phyloP scores from a whole-genome alignment of 2,888 invertebrate species.

The Muschampia plurimacula region DNA sequence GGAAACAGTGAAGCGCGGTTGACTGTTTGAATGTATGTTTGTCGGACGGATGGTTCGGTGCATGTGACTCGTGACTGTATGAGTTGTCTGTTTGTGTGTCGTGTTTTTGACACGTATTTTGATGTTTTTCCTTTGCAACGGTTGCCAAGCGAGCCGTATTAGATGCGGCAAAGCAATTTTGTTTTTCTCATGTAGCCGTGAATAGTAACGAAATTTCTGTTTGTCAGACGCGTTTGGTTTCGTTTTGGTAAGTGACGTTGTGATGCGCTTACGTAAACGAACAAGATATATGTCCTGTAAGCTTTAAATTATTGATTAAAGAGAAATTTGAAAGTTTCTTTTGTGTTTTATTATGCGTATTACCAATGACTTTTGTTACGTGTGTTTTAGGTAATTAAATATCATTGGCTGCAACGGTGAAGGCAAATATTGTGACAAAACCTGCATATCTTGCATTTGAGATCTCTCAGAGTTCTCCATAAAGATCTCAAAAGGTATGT shows the following conservation, averaged over 20 bases:
- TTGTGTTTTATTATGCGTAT: slow-evolving; percentile 62
- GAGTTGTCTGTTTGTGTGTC: slow-evolving; percentile 24
- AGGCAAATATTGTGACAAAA: no score
- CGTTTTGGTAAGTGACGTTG: slow-evolving; percentile 17
- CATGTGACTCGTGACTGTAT: slow-evolving; percentile 8
- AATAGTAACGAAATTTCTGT: slow-evolving; percentile 43
- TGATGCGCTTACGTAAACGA: slow-evolving; percentile 43
- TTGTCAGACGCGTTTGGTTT: slow-evolving; percentile 23
- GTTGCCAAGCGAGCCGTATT: slow-evolving; percentile 51
- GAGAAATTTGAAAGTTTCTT: slow-evolving; percentile 79
- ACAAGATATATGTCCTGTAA: slow-evolving; percentile 77
- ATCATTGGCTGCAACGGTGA: no score
- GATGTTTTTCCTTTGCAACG: slow-evolving; percentile 35
- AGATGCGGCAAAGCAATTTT: slow-evolving; percentile 52
- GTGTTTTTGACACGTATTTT: slow-evolving; percentile 43
- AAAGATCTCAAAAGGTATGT: no score
- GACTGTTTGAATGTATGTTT: slow-evolving; percentile 28
- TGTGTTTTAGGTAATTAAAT: no score
- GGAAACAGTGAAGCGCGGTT: slow-evolving; percentile 42
- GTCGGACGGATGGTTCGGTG: slow-evolving; percentile 21
- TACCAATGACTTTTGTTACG: no score
- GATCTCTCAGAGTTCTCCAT: no score
- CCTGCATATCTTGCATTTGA: no score
- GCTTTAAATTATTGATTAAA: slow-evolving; percentile 86
- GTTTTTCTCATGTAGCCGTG: slow-evolving; percentile 43